Conservation (phyloP, 2,888 invertebrate genomes). For the Eristalinus sepulchralis region DNA sequence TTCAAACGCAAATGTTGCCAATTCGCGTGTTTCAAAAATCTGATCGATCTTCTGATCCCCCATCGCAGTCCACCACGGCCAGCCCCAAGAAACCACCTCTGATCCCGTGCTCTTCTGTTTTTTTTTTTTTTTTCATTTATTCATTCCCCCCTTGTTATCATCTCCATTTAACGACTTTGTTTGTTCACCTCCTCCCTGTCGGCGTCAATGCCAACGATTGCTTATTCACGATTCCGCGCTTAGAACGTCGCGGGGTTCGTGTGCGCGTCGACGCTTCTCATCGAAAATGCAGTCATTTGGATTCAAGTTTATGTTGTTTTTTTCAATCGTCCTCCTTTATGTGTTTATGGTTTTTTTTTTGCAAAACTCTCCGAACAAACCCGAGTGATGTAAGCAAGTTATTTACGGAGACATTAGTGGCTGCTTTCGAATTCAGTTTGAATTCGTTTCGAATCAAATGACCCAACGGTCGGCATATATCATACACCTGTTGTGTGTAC, state of each 20-base stretch:
- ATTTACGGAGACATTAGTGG: neutral
- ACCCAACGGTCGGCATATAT: neutral
- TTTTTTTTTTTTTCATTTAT: neutral
- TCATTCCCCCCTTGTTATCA: neutral
- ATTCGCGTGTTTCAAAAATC: neutral
- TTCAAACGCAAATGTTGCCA: neutral
- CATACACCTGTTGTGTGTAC: neutral
- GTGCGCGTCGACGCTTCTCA: neutral
- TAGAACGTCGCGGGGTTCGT: neutral
- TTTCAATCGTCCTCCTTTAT: neutral
- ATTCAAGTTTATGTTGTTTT: neutral
- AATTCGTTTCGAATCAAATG: neutral
- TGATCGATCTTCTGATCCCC: neutral
- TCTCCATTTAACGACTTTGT: neutral
- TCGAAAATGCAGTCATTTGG: neutral
- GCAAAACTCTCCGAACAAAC: neutral
- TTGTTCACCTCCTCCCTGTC: neutral
- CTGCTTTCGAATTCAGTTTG: neutral
- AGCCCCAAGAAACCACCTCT: neutral
- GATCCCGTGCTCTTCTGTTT: neutral
- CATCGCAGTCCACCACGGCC: neutral
- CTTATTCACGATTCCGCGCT: neutral
- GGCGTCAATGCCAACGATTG: neutral
- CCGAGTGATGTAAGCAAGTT: neutral
- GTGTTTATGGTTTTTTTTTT: neutral